Base-by-base conservation (phyloP, 2,113 vertebrate genomes). In the Oreochromis tanganicae region DNA sequence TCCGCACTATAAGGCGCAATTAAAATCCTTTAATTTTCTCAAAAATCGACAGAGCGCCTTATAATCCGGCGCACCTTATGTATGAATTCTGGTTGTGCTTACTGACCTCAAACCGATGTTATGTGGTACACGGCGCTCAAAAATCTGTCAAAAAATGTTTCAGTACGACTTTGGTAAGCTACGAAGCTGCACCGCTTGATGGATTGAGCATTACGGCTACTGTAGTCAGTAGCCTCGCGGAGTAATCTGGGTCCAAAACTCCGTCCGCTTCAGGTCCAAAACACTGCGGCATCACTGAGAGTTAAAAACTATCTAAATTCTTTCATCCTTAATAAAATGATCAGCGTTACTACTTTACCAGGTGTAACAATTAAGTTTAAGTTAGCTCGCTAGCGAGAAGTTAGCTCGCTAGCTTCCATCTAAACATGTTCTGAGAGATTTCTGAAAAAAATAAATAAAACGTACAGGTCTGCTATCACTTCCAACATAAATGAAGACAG, bases 1-100 rank as follows among this genome's bases (percentile, higher is more conserved):
- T 61, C 0, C 0, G 9, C 57, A 34, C 57, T 61, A 0, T 61
- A 61, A 0, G 27, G 14, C 0, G 1, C 57, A 61, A 9, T 61
- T 61, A 61, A 34, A 61, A 10, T 34, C 57, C 16, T 10, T 34
- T 34, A 61, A 61, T 34, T 61, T 0, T 61, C 29, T 61, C 29
- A 61, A 61, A 61, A 0, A 0, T 34, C 3, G 1, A 34, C 2
- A 19, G 57, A 24, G 54, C 12, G 11, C 3, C 29, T 34, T 61
- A 0, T 61, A 24, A 24, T 24, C 24, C 24, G 24, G 57, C 24
- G 54, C 12, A 6, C 3, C 29, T 34, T 61, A 0, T 61, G 29
- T 61, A 3, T 34, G 16, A 34, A 61, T 61, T 61, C 3, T 19
- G 16, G 57, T 19, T 34, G 29, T 34, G 29, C 29, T 34, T 61